phyloP scores from a whole-genome alignment of 1,140 invertebrate species.

The Schlechtendalia chinensis region DNA sequence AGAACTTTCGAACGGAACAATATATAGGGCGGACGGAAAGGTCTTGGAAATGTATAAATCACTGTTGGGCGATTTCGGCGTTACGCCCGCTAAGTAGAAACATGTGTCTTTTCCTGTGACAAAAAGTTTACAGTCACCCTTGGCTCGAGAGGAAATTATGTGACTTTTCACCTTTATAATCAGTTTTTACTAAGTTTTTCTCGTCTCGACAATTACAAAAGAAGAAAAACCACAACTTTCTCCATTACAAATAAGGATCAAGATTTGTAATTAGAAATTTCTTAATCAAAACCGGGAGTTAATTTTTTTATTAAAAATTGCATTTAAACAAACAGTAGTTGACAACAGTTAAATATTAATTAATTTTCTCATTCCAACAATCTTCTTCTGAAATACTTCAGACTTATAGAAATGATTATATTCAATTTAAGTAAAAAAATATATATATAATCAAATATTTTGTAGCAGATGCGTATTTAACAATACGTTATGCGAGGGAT shows the following conservation, averaged over 20 bases:
- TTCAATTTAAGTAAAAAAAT: too few relatives aligned
- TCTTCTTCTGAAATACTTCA: too few relatives aligned
- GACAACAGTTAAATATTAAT: not conserved
- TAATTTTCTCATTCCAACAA: not conserved
- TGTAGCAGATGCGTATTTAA: too few relatives aligned
- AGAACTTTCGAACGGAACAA: constrained; percentile 14
- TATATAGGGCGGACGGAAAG: not conserved
- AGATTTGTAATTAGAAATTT: not conserved
- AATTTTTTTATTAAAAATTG: too few relatives aligned
- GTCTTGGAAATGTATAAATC: constrained; percentile 22
- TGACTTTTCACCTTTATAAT: not conserved
- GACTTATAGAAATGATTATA: not conserved
- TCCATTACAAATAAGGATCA: not conserved
- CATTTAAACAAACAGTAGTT: too few relatives aligned
- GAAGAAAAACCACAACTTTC: not conserved
- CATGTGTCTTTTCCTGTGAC: constrained; percentile 5
- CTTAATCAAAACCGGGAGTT: too few relatives aligned
- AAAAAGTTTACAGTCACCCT: not conserved
- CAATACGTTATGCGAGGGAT: too few relatives aligned
- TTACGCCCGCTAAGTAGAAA: constrained; percentile 15
- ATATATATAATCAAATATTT: too few relatives aligned
- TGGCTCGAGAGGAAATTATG: not conserved
- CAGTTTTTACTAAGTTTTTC: constrained; percentile 12
- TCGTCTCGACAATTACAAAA: not conserved
- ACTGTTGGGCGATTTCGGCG: not conserved